Evolutionary conservation across 53 echinoderm and acorn worm genomes (phyloP).

Genomic region (Zoroaster sp.): DNA sequence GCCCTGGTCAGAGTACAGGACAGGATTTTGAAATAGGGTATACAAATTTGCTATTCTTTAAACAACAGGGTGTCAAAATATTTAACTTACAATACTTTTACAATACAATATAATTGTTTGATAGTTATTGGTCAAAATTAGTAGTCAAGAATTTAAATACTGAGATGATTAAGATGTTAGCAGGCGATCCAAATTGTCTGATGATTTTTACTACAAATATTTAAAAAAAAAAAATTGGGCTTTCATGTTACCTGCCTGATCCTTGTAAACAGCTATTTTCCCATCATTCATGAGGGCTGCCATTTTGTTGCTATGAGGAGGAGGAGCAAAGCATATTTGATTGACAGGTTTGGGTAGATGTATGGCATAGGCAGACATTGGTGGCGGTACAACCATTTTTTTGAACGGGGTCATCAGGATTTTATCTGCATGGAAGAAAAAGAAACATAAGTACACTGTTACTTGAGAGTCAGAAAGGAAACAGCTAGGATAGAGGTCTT

Average conservation of each 20-base stretch:
- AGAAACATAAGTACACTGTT: neutral
- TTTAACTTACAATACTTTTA: neutral
- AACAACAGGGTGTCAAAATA: no score
- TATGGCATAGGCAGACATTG: slow-evolving; percentile 85
- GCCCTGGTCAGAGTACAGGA: neutral
- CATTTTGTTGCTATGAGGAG: slow-evolving; percentile 80
- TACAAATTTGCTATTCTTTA: no score
- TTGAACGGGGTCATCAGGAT: slow-evolving; percentile 88
- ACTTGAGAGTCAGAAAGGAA: neutral
- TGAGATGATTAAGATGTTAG: no score
- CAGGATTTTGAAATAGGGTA: no score
- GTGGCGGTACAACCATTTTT: slow-evolving; percentile 94
- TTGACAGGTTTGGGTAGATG: slow-evolving; percentile 82
- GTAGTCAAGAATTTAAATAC: no score
- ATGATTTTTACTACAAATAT: no score
- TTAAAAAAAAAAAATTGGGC: no score
- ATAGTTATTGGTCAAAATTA: no score
- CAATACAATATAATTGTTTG: neutral
- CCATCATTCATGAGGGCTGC: slow-evolving; percentile 82
- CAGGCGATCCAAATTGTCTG: no score
- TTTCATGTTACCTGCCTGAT: slow-evolving; percentile 25
- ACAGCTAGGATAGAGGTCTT: no score
- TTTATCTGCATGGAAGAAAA: slow-evolving; percentile 64
- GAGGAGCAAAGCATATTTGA: slow-evolving; percentile 83
- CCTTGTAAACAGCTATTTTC: slow-evolving; percentile 70